phyloP scores from a whole-genome alignment of 2,888 invertebrate genomes.

The Aleiodes testaceus region DNA sequence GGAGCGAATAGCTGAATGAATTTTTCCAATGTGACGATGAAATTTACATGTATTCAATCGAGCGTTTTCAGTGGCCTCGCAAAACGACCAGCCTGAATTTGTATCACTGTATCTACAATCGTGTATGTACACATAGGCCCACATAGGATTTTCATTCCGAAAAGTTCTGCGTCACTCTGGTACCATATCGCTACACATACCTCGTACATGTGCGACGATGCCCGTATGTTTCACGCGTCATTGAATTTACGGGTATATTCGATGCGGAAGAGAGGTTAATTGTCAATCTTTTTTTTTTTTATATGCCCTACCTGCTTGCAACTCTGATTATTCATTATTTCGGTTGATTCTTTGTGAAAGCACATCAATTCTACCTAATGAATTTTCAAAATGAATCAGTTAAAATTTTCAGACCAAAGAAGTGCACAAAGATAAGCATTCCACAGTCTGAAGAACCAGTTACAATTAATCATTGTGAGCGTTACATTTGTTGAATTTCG shows the following conservation, averaged over 20 bases:
- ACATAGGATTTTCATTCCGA: constrained; percentile 37
- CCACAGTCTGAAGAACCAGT: background rate
- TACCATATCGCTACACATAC: constrained; percentile 14
- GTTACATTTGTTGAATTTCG: background rate
- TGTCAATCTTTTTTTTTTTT: constrained; percentile 46
- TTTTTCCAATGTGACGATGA: constrained; percentile 41
- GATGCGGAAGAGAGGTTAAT: constrained; percentile 55
- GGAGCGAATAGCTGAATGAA: constrained; percentile 26
- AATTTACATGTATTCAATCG: constrained; percentile 55
- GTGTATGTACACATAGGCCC: constrained; percentile 13
- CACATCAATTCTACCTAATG: constrained; percentile 11
- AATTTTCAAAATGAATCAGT: background rate
- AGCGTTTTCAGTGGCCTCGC: constrained; percentile 32
- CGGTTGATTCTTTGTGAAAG: background rate
- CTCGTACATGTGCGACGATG: constrained; percentile 35
- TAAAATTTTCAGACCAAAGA: no score
- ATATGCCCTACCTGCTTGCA: constrained; percentile 37
- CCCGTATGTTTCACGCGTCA: constrained; percentile 54
- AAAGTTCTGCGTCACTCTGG: constrained; percentile 16
- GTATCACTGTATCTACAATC: background rate
- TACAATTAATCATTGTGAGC: background rate
- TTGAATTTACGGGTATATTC: constrained; percentile 53
- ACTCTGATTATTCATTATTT: background rate
- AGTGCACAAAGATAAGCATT: no score
- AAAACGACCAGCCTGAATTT: constrained; percentile 14